A percentile compares a stretch with the other conserved stretches of the same genome.
These are phyloP conservation scores for Lasiurus borealis DNA, from an alignment of 2,113 vertebrate genomes.

Conservation along the genomic window DNA sequence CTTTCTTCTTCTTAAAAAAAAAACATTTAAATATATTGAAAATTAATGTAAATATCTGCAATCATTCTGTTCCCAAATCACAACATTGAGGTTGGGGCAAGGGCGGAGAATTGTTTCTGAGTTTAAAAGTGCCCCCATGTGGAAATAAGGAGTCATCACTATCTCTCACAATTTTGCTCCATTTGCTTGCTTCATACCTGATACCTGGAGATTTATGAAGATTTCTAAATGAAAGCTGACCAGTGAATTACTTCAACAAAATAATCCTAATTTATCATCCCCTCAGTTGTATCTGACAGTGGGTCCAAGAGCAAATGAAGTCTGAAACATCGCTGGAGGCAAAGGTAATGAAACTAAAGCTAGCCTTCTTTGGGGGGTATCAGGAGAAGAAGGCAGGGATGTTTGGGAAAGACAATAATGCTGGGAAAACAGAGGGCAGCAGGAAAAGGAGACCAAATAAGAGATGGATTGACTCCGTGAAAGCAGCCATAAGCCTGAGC, in stretches of 20 bases:
- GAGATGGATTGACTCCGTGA: too few relatives aligned
- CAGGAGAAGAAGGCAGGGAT: background rate
- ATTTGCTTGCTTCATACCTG: background rate
- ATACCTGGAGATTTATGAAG: background rate
- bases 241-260: background rate
- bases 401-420: background rate
- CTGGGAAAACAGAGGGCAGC: background rate
- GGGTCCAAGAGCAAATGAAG: background rate
- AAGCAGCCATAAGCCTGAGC: background rate
- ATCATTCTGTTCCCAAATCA: background rate
- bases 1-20: background rate
- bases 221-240: constrained; percentile 11
- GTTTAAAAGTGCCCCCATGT: constrained; percentile 81
- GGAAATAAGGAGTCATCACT: constrained; percentile 67
- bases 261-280: background rate
- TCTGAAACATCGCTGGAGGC: background rate
- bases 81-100: background rate
- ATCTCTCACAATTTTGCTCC: background rate
- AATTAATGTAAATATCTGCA: background rate
- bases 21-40: background rate
- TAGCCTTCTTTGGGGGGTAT: background rate
- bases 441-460: background rate
- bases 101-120: constrained; percentile 23
- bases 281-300: background rate
- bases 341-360: background rate